Percentiles rank a stretch among this genome's conserved stretches.
Conservation (phyloP, 2,113 vertebrate species). For the Telmatochromis bifrenatus region DNA sequence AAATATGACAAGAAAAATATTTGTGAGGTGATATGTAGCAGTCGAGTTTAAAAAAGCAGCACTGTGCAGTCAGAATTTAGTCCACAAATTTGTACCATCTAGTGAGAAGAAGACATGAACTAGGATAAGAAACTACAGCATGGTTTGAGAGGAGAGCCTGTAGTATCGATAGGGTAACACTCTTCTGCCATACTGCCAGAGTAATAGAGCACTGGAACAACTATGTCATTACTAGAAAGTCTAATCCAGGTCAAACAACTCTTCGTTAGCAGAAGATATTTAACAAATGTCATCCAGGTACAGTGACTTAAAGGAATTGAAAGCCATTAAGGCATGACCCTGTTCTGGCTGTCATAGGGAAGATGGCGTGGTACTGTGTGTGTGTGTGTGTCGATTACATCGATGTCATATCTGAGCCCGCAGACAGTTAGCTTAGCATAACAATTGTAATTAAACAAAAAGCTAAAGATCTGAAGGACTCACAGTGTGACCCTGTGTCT, state of each 20-base stretch:
- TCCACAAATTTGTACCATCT: background rate
- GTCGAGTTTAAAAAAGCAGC: background rate
- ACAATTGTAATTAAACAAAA: background rate
- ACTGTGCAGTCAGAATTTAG: background rate
- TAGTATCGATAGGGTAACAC: background rate
- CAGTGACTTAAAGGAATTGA: background rate
- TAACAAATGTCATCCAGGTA: background rate
- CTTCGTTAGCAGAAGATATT: background rate
- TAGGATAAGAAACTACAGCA: background rate
- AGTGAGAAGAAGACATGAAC: background rate
- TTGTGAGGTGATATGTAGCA: background rate
- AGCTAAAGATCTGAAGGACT: background rate
- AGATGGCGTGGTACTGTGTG: too few species aligned
- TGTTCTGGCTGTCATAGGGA: background rate
- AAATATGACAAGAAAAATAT: background rate
- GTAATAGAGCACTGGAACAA: background rate
- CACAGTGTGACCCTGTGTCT: background rate
- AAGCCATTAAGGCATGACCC: background rate
- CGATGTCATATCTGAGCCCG: background rate
- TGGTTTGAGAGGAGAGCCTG: background rate
- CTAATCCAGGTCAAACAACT: background rate
- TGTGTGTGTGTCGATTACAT: fast-evolving
- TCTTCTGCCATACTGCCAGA: background rate
- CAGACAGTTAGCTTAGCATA: background rate
- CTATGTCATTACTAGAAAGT: background rate